A percentile compares a stretch with the other conserved stretches of the same genome.
phyloP scores from a whole-genome alignment of 1,140 invertebrate genomes.

The Microplitis mediator region DNA sequence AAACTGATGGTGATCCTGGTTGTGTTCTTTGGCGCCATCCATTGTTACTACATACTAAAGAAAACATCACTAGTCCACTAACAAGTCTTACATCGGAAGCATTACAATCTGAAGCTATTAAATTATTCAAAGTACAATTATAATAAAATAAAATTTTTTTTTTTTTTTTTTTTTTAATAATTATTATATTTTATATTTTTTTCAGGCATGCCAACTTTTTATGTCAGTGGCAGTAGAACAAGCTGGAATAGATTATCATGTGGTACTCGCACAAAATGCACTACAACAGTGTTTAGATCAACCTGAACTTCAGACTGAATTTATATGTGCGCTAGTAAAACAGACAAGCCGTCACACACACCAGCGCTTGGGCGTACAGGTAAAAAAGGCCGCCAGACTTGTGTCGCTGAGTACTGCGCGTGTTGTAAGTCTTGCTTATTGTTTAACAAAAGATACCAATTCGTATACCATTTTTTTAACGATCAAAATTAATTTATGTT shows the following conservation, averaged over 20 bases:
- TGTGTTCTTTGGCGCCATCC: conserved; percentile 95
- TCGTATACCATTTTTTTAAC: conserved; percentile 53
- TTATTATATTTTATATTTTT: conserved; percentile 36
- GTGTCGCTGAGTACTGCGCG: conserved; percentile 63
- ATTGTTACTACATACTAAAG: conserved; percentile 87
- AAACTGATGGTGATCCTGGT: conserved; percentile 91
- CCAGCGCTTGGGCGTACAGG: conserved; percentile 86
- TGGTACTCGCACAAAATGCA: conserved; percentile 92
- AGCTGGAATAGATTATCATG: conserved; percentile 94
- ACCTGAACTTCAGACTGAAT: conserved; percentile 88
- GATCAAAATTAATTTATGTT: conserved; percentile 17
- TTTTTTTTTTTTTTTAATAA: conserved; percentile 8
- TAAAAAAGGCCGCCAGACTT: conserved; percentile 70
- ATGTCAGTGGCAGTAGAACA: conserved; percentile 93
- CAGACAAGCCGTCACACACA: conserved; percentile 89
- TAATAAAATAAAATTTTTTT: background rate
- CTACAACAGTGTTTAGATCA: conserved; percentile 88
- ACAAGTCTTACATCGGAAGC: conserved; percentile 85
- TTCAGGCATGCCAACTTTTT: conserved; percentile 89
- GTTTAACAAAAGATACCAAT: conserved; percentile 58
- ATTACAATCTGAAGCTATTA: conserved; percentile 87
- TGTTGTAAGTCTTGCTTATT: conserved; percentile 67
- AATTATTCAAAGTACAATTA: conserved; percentile 86
- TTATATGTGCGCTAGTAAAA: conserved; percentile 88
- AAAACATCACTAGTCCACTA: conserved; percentile 82